phyloP scores from a whole-genome alignment of 2,888 invertebrate species.

The Spialia ferax region DNA sequence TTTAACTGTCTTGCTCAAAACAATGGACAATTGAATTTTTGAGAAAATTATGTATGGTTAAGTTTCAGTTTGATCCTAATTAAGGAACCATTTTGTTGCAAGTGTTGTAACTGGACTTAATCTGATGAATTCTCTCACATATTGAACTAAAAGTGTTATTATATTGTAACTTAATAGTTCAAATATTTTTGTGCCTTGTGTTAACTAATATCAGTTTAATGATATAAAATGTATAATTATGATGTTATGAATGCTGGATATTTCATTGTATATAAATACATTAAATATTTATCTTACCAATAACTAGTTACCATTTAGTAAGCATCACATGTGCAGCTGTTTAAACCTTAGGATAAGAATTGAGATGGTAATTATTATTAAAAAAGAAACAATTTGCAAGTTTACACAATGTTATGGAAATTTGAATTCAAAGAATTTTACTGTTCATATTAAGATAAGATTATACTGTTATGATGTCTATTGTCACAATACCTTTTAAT shows the following conservation, averaged over 20 bases:
- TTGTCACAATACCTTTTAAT: too few relatives aligned
- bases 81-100: neutral
- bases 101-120: too few relatives aligned
- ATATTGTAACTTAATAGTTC: conserved; percentile 51
- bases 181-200: conserved; percentile 59
- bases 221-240: conserved; percentile 21
- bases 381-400: too few relatives aligned
- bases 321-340: conserved; percentile 7
- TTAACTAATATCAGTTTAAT: too few relatives aligned
- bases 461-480: too few relatives aligned
- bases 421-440: conserved; percentile 1
- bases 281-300: neutral
- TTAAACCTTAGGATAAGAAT: neutral
- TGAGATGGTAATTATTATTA: neutral
- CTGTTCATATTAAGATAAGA: too few relatives aligned
- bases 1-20: too few relatives aligned
- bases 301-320: conserved; percentile 1
- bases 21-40: too few relatives aligned
- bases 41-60: too few relatives aligned
- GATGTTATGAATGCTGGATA: conserved; percentile 21
- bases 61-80: neutral
- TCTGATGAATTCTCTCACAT: neutral
- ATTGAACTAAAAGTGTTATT: conserved; percentile 7
- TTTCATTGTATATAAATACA: conserved; percentile 16
- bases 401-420: too few relatives aligned